These are phyloP conservation scores for Pangasius macronema DNA, from an alignment of 2,797 vertebrate genomes.

Conservation along the genomic window DNA sequence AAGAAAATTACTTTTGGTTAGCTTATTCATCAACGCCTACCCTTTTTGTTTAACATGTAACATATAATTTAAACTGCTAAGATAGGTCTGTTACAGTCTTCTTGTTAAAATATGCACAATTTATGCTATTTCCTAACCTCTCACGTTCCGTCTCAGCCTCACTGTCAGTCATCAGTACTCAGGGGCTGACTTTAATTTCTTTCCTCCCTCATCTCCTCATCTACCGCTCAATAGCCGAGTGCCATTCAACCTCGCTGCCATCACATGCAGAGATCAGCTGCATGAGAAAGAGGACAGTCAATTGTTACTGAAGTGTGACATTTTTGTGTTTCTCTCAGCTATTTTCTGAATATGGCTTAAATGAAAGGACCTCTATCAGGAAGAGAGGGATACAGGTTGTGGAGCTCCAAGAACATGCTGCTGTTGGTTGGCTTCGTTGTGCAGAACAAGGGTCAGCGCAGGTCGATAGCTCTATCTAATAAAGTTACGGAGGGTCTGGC, in stretches of 20 bases:
- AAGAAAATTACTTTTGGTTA: background rate
- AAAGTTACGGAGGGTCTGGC: slow-evolving; percentile 14
- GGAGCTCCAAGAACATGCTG: background rate
- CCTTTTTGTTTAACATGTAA: background rate
- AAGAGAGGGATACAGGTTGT: background rate
- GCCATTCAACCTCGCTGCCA: background rate
- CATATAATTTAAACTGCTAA: background rate
- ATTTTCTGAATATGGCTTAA: background rate
- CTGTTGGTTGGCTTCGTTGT: slow-evolving; percentile 19
- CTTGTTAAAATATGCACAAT: background rate
- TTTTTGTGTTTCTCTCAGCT: slow-evolving; percentile 15
- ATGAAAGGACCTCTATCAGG: slow-evolving; percentile 17
- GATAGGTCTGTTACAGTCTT: background rate
- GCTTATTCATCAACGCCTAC: background rate
- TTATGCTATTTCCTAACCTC: background rate
- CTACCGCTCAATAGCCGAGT: slow-evolving; percentile 14
- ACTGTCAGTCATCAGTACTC: slow-evolving; percentile 7
- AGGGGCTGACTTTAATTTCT: slow-evolving; percentile 42
- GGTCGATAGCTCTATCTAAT: slow-evolving; percentile 39
- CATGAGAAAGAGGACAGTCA: slow-evolving; percentile 30
- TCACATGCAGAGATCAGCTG: slow-evolving; percentile 19
- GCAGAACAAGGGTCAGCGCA: slow-evolving; percentile 22
- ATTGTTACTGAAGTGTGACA: slow-evolving; percentile 35
- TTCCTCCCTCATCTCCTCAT: slow-evolving; percentile 39
- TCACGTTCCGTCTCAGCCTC: background rate